These are phyloP conservation scores for Sebastes iracundus DNA, from an alignment of 2,797 vertebrate genomes.

Conservation along the genomic window DNA sequence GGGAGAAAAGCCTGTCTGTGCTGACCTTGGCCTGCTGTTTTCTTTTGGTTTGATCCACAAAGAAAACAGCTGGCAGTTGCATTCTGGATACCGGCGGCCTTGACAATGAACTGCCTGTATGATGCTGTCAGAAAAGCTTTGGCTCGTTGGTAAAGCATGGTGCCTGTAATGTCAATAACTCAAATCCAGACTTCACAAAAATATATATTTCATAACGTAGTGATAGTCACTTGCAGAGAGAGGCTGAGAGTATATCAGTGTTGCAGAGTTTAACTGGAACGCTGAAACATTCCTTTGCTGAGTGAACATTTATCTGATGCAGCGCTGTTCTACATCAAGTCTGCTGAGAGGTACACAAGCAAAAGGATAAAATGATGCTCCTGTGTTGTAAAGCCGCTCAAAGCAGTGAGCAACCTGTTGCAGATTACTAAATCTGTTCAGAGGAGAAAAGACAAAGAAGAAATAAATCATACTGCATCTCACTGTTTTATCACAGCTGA, in stretches of 20 bases:
- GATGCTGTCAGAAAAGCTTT: conserved; percentile 81
- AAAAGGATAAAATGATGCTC: conserved; percentile 15
- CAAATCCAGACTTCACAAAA: conserved; percentile 39
- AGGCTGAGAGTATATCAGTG: not conserved
- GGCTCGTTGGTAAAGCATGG: conserved; percentile 71
- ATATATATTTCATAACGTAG: conserved; percentile 25
- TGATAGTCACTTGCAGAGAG: not conserved
- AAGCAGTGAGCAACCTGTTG: conserved; percentile 61
- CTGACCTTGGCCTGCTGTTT: conserved; percentile 81
- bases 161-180: conserved; percentile 73
- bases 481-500: conserved; percentile 57
- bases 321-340: conserved; percentile 3
- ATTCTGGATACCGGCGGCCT: conserved; percentile 71
- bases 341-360: conserved; percentile 20
- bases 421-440: conserved; percentile 43
- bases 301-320: conserved; percentile 23
- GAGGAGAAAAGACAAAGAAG: conserved; percentile 24
- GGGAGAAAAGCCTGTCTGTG: conserved; percentile 72
- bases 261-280: not conserved
- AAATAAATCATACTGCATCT: conserved; percentile 42
- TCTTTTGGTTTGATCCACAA: conserved; percentile 83
- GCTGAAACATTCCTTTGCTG: conserved; percentile 10
- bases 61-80: conserved; percentile 83
- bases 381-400: conserved; percentile 41
- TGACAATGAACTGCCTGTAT: conserved; percentile 80